phyloP scores from a whole-genome alignment of 2,113 vertebrate genomes.

The Nestor notabilis region DNA sequence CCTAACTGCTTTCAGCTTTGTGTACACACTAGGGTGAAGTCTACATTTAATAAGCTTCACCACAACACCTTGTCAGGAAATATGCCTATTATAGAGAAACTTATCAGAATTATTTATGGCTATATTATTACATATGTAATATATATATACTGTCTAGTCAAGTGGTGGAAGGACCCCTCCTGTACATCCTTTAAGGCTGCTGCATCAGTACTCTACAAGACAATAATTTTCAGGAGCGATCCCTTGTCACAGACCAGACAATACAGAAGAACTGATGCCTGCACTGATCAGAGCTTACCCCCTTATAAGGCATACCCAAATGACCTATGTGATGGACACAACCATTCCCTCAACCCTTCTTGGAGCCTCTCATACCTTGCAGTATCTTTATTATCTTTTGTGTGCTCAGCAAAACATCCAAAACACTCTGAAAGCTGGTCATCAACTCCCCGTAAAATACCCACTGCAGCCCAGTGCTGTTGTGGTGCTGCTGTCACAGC shows the following conservation, averaged over 20 bases:
- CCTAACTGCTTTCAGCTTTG: neutral
- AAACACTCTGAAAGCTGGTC: neutral
- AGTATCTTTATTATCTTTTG: neutral
- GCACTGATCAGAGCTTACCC: neutral
- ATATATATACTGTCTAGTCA: neutral
- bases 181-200: neutral
- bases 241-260: neutral
- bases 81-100: neutral
- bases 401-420: neutral
- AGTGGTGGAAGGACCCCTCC: neutral
- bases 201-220: neutral
- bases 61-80: neutral
- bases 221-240: neutral
- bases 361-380: too few species aligned
- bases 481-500: neutral
- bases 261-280: neutral
- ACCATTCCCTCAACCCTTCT: neutral
- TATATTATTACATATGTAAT: neutral
- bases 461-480: fast-evolving
- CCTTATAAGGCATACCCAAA: neutral
- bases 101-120: neutral
- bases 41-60: neutral
- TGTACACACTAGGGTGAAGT: neutral
- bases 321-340: neutral
- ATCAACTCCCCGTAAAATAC: neutral